Conservation (phyloP, 2,888 invertebrate species). For the Metallyticus violacea region DNA sequence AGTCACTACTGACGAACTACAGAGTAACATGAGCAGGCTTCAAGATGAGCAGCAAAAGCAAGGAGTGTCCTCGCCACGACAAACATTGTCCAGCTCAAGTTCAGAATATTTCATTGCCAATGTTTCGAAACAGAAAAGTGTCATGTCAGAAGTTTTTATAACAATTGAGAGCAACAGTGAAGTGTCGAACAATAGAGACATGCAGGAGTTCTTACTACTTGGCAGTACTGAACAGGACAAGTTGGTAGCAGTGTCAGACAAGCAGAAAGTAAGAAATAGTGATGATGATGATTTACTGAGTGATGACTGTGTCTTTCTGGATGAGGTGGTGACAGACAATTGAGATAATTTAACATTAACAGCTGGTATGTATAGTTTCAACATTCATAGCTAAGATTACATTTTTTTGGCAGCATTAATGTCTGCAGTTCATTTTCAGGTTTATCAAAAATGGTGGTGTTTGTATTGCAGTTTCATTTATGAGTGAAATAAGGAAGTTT, state of each 20-base stretch:
- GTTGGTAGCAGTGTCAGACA: not conserved
- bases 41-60: not conserved
- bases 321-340: not conserved
- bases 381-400: too few relatives aligned
- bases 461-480: too few relatives aligned
- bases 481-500: too few relatives aligned
- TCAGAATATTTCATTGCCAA: constrained; percentile 7
- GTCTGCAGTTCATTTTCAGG: too few relatives aligned
- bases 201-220: not conserved
- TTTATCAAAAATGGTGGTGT: too few relatives aligned
- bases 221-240: not conserved
- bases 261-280: not conserved
- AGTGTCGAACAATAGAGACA: not conserved
- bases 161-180: not conserved
- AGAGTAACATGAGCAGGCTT: not conserved
- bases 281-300: not conserved
- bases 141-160: not conserved
- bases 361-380: too few relatives aligned
- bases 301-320: constrained; percentile 1
- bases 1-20: not conserved
- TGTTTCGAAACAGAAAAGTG: not conserved
- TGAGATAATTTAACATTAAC: too few relatives aligned
- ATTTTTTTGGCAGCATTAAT: too few relatives aligned
- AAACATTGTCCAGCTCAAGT: not conserved
- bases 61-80: not conserved